A percentile compares a stretch with the other conserved stretches of the same genome.
These are phyloP conservation scores for Catharus minimus DNA, from an alignment of 2,113 vertebrate species.

Conservation along the genomic window DNA sequence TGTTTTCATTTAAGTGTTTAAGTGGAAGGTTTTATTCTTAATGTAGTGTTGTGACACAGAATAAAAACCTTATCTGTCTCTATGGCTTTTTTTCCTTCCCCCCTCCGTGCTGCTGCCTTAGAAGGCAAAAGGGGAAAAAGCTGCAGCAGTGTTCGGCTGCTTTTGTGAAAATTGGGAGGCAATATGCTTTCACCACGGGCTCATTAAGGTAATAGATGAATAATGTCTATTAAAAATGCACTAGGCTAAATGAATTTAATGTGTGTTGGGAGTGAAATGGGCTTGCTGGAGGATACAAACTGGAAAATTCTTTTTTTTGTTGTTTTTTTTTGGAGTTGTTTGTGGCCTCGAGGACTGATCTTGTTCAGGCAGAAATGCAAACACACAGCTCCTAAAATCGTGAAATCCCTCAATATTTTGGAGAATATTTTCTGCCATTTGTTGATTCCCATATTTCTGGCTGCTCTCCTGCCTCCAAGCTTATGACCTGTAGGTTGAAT, in stretches of 20 bases:
- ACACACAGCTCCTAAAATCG: neutral
- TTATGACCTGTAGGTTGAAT: neutral
- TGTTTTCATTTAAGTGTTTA: conserved; percentile 99
- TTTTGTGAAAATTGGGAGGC: conserved; percentile 77
- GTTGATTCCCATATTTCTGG: neutral
- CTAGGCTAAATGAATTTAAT: conserved; percentile 72
- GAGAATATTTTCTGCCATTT: rapidly evolving
- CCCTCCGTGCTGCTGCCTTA: conserved; percentile 42
- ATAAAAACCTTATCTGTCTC: conserved; percentile 77
- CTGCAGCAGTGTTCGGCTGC: conserved; percentile 54
- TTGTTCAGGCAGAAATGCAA: neutral
- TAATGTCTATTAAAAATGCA: conserved; percentile 79
- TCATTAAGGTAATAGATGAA: conserved; percentile 80
- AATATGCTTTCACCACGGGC: conserved; percentile 73
- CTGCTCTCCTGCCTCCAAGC: neutral
- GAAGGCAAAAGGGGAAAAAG: conserved; percentile 63
- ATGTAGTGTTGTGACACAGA: conserved; percentile 88
- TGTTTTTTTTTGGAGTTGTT: neutral
- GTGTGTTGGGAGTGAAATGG: conserved; percentile 41
- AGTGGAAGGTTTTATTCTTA: conserved; percentile 99
- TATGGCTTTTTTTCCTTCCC: conserved; percentile 10
- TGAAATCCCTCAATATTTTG: neutral
- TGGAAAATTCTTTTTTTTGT: neutral
- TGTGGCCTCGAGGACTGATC: neutral
- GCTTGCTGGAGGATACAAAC: conserved; percentile 1